These are phyloP conservation scores for Drosophila bocki DNA, from an alignment of 1,140 invertebrate species.

Conservation along the genomic window DNA sequence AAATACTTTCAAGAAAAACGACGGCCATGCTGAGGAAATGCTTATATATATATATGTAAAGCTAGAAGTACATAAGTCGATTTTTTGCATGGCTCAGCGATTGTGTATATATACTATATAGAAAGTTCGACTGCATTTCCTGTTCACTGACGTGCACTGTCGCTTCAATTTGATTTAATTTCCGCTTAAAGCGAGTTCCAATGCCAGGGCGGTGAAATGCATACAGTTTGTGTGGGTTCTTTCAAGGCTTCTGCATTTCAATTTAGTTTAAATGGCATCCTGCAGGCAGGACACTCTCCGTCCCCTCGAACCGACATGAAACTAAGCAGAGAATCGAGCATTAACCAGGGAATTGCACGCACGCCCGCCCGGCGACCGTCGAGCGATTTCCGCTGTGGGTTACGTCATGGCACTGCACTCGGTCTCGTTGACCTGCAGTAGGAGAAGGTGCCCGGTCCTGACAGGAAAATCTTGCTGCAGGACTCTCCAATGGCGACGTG, in stretches of 20 bases:
- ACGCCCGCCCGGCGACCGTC: constrained; percentile 49
- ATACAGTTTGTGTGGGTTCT: constrained; percentile 29
- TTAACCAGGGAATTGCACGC: constrained; percentile 59
- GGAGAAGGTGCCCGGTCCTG: constrained; percentile 3
- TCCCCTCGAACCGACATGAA: constrained; percentile 7
- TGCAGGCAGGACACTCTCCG: constrained; percentile 13
- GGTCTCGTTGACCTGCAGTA: constrained; percentile 15
- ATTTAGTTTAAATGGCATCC: constrained; percentile 60
- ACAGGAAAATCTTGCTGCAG: constrained; percentile 65
- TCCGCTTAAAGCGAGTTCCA: constrained; percentile 37
- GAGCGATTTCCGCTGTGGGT: constrained; percentile 74
- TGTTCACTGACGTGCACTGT: constrained; percentile 32
- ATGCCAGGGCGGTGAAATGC: constrained; percentile 15
- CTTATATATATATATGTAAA: background rate
- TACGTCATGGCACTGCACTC: constrained; percentile 71
- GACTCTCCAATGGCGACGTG: constrained; percentile 56
- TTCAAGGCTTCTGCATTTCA: constrained; percentile 50
- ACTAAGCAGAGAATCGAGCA: constrained; percentile 34
- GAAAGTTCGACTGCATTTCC: constrained; percentile 20
- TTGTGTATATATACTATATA: background rate
- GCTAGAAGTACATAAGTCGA: constrained; percentile 2
- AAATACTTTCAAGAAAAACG: constrained; percentile 8
- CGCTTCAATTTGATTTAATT: constrained; percentile 52
- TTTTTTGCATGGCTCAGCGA: constrained; percentile 9
- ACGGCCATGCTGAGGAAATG: background rate